Evolutionary conservation across 1,140 invertebrate species (phyloP).

Genomic region (Aphaenogaster floridana): DNA sequence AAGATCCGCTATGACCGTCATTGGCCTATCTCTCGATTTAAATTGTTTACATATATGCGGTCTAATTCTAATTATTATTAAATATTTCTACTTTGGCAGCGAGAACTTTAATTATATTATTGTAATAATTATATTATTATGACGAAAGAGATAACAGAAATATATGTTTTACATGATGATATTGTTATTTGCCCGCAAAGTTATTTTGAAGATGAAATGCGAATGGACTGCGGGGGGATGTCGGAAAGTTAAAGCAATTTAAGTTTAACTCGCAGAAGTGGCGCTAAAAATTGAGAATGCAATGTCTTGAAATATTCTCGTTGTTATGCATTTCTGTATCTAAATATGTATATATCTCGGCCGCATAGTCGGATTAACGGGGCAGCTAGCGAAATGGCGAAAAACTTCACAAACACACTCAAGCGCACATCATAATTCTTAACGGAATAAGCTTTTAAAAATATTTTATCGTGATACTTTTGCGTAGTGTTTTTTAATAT

Average conservation of each 20-base stretch:
- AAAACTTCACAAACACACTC: conserved; percentile 67
- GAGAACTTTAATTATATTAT: conserved; percentile 1
- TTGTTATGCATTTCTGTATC: conserved; percentile 75
- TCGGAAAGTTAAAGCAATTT: conserved; percentile 54
- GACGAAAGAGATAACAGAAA: not conserved
- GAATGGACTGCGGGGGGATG: conserved; percentile 1
- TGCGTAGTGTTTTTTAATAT: conserved; percentile 20
- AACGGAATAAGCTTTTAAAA: conserved; percentile 43
- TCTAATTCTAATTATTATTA: no score
- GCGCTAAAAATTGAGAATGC: conserved; percentile 48
- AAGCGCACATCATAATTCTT: conserved; percentile 46
- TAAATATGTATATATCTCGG: conserved; percentile 71
- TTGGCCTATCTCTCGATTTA: no score
- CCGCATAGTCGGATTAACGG: conserved; percentile 67
- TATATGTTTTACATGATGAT: conserved; percentile 24
- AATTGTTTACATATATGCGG: no score
- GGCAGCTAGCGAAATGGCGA: conserved; percentile 50
- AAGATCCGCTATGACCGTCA: no score
- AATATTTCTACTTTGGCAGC: conserved; percentile 1
- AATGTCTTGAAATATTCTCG: conserved; percentile 67
- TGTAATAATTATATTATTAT: not conserved
- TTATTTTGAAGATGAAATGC: conserved; percentile 37
- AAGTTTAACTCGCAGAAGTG: conserved; percentile 58
- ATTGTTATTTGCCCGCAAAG: conserved; percentile 25
- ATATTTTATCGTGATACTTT: conserved; percentile 45